phyloP scores from a whole-genome alignment of 2,113 vertebrate genomes.

The Nesogale talazaci region DNA sequence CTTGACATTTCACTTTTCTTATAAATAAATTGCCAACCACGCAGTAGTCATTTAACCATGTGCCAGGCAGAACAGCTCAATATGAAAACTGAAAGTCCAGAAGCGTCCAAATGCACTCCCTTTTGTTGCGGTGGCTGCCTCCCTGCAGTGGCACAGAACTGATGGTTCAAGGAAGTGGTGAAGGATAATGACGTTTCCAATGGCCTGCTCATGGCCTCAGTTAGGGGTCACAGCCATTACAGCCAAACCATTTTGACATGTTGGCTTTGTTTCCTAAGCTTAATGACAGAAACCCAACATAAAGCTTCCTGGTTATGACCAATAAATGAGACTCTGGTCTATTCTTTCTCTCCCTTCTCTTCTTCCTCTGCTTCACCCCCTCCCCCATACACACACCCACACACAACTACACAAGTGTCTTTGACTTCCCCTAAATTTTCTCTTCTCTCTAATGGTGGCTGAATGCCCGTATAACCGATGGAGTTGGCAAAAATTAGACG shows the following conservation, averaged over 20 bases:
- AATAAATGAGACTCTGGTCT: not conserved
- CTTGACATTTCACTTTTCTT: constrained; percentile 77
- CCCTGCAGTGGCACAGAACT: not conserved
- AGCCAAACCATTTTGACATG: constrained; percentile 2
- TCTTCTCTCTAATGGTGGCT: not conserved
- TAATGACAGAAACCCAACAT: not conserved
- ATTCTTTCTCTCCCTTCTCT: not conserved
- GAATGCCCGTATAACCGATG: not conserved
- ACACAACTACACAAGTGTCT: not conserved
- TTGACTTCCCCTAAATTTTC: not conserved
- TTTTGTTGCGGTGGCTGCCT: constrained; percentile 48
- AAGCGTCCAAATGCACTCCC: constrained; percentile 11
- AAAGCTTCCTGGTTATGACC: constrained; percentile 3
- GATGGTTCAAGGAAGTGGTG: constrained; percentile 28
- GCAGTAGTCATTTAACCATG: constrained; percentile 69
- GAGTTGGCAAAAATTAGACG: not conserved
- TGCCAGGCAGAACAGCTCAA: constrained; percentile 39
- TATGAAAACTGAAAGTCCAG: constrained; percentile 20
- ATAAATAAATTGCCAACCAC: constrained; percentile 80
- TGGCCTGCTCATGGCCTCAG: not conserved
- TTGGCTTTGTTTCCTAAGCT: constrained; percentile 25
- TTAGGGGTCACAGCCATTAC: not conserved
- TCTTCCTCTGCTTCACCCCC: not conserved
- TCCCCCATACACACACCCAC: too few species aligned
- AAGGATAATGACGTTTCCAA: constrained; percentile 1